These are phyloP conservation scores for Xanthorhoe designata DNA, from an alignment of 2,888 invertebrate genomes.

Conservation along the genomic window DNA sequence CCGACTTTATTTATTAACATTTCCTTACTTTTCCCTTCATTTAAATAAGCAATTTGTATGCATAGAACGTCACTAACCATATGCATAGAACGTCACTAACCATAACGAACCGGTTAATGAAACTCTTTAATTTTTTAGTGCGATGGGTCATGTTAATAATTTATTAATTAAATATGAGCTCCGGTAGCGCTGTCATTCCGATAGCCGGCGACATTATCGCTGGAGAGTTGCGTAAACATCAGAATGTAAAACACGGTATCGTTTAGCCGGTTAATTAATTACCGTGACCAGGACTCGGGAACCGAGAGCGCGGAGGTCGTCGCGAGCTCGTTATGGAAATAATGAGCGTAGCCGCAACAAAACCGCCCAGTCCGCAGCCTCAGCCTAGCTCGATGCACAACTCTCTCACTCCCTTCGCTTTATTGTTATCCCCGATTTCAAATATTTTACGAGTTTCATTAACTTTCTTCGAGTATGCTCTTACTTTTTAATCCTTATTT, in stretches of 20 bases:
- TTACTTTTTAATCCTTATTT: constrained; percentile 32
- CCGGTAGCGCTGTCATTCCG: constrained; percentile 71
- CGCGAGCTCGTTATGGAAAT: constrained; percentile 80
- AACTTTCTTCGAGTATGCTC: constrained; percentile 46
- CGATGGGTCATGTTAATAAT: constrained; percentile 75
- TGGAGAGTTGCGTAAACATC: constrained; percentile 83
- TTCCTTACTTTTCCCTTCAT: constrained; percentile 62
- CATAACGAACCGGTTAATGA: constrained; percentile 74
- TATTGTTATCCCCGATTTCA: constrained; percentile 66
- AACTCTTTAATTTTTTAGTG: constrained; percentile 80
- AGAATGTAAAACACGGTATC: constrained; percentile 82
- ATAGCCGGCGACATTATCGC: constrained; percentile 76
- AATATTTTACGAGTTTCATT: constrained; percentile 60
- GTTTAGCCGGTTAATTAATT: constrained; percentile 85
- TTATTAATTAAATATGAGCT: constrained; percentile 79
- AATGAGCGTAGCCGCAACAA: constrained; percentile 72
- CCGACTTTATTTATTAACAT: constrained; percentile 47
- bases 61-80: constrained; percentile 68
- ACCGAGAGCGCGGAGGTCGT: constrained; percentile 57
- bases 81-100: constrained; percentile 71
- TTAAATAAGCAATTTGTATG: constrained; percentile 79
- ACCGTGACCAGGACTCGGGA: constrained; percentile 70
- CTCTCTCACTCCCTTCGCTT: constrained; percentile 60
- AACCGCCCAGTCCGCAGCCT: constrained; percentile 35
- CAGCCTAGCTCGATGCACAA: constrained; percentile 62